Evolutionary conservation across 1,140 invertebrate genomes (phyloP).

Genomic region (Bombus terrestris): DNA sequence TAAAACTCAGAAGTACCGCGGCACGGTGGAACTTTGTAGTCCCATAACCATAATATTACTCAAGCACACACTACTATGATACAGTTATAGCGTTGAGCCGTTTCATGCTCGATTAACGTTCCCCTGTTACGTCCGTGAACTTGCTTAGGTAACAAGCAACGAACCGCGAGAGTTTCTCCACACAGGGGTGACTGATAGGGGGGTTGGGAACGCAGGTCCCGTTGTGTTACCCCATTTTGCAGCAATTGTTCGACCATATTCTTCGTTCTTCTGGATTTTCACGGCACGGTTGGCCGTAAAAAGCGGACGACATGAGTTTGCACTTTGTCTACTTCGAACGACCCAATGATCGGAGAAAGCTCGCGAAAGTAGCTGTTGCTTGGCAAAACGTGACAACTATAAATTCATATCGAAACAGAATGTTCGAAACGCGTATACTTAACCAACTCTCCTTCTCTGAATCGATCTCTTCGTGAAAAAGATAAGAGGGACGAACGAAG

Average conservation of each 20-base stretch:
- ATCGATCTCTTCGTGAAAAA: neutral
- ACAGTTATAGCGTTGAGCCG: slow-evolving; percentile 9
- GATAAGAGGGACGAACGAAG: neutral
- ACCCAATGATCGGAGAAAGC: neutral
- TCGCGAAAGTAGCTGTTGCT: slow-evolving; percentile 30
- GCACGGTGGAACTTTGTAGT: slow-evolving; percentile 1
- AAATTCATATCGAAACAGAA: slow-evolving; percentile 37
- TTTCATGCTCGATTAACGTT: slow-evolving; percentile 46
- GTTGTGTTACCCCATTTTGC: slow-evolving; percentile 7
- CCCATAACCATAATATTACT: slow-evolving; percentile 23
- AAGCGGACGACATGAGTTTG: slow-evolving; percentile 66
- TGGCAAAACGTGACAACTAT: slow-evolving; percentile 45
- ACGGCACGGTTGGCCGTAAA: slow-evolving; percentile 53
- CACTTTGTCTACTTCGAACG: slow-evolving; percentile 61
- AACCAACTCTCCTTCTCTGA: neutral
- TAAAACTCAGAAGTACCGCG: slow-evolving; percentile 17
- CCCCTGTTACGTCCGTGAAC: slow-evolving; percentile 21
- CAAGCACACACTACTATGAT: neutral
- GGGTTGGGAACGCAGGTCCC: neutral
- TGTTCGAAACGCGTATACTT: neutral
- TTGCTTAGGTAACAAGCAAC: slow-evolving; percentile 21
- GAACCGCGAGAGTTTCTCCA: slow-evolving; percentile 26
- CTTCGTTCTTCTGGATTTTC: slow-evolving; percentile 47
- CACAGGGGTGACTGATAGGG: neutral
- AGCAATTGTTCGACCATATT: slow-evolving; percentile 13